Conservation (phyloP, 2,888 invertebrate species). For the Liodrosophila aerea region DNA sequence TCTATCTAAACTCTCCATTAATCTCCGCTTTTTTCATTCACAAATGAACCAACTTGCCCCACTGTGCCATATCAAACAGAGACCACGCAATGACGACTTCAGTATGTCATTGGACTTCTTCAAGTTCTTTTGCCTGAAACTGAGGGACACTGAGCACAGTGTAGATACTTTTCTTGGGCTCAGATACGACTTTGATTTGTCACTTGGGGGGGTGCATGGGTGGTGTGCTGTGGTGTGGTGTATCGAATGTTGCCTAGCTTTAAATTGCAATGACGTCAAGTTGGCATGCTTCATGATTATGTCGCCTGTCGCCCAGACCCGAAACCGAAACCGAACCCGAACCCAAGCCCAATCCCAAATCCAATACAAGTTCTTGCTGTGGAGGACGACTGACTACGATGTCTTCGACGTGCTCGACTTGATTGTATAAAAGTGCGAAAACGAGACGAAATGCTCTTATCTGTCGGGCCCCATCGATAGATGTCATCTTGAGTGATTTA, state of each 20-base stretch:
- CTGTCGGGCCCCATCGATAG: slow-evolving; percentile 77
- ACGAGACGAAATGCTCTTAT: slow-evolving; percentile 78
- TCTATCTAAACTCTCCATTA: too few species aligned
- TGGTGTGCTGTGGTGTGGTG: slow-evolving; percentile 17
- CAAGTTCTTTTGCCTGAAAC: slow-evolving; percentile 16
- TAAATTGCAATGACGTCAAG: slow-evolving; percentile 78
- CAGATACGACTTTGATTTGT: slow-evolving; percentile 60
- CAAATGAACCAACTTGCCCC: slow-evolving; percentile 21
- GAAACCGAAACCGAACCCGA: neutral
- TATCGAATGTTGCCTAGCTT: slow-evolving; percentile 59
- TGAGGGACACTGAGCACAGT: slow-evolving; percentile 12
- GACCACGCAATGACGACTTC: slow-evolving; percentile 31
- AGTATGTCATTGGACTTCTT: slow-evolving; percentile 61
- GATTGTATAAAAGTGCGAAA: slow-evolving; percentile 79
- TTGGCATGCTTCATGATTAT: slow-evolving; percentile 72
- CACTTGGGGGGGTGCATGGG: slow-evolving; percentile 41
- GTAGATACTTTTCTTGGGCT: slow-evolving; percentile 36
- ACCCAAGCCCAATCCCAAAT: slow-evolving; percentile 2
- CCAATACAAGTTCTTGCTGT: too few species aligned
- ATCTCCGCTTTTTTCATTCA: too few species aligned
- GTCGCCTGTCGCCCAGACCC: slow-evolving; percentile 30
- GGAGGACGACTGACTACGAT: slow-evolving; percentile 10
- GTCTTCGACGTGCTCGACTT: slow-evolving; percentile 51
- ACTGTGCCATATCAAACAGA: slow-evolving; percentile 48
- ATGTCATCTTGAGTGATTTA: slow-evolving; percentile 81